Conservation (phyloP, 2,113 vertebrate species). For the Zingel zingel region DNA sequence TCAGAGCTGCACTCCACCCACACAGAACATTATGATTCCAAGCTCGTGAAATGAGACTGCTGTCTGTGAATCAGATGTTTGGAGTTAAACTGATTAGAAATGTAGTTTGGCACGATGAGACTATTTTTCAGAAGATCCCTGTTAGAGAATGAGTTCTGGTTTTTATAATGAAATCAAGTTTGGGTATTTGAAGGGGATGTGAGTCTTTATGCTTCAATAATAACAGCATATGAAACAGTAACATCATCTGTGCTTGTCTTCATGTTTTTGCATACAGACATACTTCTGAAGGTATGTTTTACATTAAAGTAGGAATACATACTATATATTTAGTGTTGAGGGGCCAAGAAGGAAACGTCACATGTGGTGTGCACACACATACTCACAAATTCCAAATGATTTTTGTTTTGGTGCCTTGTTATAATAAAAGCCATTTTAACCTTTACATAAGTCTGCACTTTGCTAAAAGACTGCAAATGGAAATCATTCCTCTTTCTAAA, state of each 20-base stretch:
- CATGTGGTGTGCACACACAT: conserved; percentile 15
- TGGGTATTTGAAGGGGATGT: conserved; percentile 27
- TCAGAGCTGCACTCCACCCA: conserved; percentile 40
- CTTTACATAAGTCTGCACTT: background rate
- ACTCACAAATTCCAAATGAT: conserved; percentile 28
- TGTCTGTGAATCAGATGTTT: conserved; percentile 36
- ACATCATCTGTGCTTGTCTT: conserved; percentile 1
- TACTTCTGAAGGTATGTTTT: conserved; percentile 27
- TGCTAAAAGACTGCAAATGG: background rate
- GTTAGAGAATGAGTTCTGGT: conserved; percentile 20
- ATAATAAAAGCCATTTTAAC: background rate
- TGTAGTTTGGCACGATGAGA: conserved; percentile 18
- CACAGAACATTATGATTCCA: conserved; percentile 29
- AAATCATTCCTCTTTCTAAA: background rate
- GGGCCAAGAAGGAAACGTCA: conserved; percentile 10
- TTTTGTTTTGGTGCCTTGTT: conserved; percentile 6
- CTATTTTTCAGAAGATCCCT: conserved; percentile 20
- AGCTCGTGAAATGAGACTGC: conserved; percentile 35
- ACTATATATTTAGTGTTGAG: conserved; percentile 5
- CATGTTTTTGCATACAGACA: conserved; percentile 12
- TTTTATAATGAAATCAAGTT: conserved; percentile 40
- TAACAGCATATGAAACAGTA: conserved; percentile 11
- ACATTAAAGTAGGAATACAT: conserved; percentile 7
- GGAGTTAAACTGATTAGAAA: conserved; percentile 40
- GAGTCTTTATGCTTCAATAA: conserved; percentile 36